A percentile compares a stretch with the other conserved stretches of the same genome.
These are phyloP conservation scores for Bufotes viridis DNA, from an alignment of 2,797 vertebrate genomes.

Conservation along the genomic window DNA sequence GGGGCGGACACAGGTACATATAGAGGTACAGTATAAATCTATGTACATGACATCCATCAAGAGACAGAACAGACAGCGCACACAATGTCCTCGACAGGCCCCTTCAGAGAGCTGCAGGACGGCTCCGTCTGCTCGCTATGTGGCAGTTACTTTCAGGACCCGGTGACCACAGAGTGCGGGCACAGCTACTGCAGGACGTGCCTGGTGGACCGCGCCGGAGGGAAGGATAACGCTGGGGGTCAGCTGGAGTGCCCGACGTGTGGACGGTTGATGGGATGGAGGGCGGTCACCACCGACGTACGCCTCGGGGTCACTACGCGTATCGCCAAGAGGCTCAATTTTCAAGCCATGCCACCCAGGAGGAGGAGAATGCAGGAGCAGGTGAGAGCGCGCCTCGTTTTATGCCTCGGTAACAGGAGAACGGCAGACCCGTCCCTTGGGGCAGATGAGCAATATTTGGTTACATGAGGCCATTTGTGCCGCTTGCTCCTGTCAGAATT, in stretches of 20 bases:
- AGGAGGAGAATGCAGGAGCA: slow-evolving; percentile 17
- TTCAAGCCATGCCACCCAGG: slow-evolving; percentile 64
- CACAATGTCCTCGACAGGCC: slow-evolving; percentile 72
- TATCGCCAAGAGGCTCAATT: slow-evolving; percentile 70
- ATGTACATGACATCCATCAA: neutral
- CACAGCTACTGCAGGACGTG: slow-evolving; percentile 90
- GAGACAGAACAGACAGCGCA: neutral
- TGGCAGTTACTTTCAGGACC: slow-evolving; percentile 86
- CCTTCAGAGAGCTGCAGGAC: slow-evolving; percentile 84
- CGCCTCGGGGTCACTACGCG: slow-evolving; percentile 72
- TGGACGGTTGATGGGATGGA: slow-evolving; percentile 80
- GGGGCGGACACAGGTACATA: neutral
- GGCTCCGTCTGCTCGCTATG: slow-evolving; percentile 90
- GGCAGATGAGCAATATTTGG: neutral
- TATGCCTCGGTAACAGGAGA: neutral
- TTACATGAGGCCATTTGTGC: neutral
- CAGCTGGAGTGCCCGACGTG: slow-evolving; percentile 81
- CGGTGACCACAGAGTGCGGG: slow-evolving; percentile 87
- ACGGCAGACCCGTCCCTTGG: neutral
- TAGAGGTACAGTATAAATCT: slow-evolving; percentile 7
- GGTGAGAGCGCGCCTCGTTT: neutral
- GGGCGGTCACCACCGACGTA: slow-evolving; percentile 85
- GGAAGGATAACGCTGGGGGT: slow-evolving; percentile 24
- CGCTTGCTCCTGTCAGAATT: neutral
- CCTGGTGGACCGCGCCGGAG: slow-evolving; percentile 70